Evolutionary conservation across 64 coral and sea anemone species (phyloP).

Genomic region (Actinia equina): DNA sequence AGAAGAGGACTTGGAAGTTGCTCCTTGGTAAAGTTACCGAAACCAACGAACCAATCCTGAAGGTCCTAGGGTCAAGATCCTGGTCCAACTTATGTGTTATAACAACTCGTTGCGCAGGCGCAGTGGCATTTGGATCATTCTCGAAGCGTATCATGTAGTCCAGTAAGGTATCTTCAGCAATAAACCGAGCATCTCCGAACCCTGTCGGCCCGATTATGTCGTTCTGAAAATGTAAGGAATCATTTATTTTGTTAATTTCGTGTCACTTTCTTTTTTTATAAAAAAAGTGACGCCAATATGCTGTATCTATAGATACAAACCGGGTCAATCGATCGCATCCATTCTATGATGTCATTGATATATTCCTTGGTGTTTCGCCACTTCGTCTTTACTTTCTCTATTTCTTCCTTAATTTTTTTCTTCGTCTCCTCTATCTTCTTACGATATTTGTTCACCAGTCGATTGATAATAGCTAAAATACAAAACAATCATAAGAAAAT

Average conservation of each 20-base stretch:
- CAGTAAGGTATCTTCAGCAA: constrained; percentile 44
- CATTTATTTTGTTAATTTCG: not conserved
- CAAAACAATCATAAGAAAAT: too few relatives aligned
- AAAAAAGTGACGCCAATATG: not conserved
- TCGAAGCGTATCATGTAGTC: constrained; percentile 87
- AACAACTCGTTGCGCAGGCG: constrained; percentile 69
- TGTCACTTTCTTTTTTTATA: not conserved
- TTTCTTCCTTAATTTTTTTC: too few relatives aligned
- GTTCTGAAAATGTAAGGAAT: constrained; percentile 28
- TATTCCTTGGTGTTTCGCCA: not conserved
- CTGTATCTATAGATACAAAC: not conserved
- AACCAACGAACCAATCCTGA: constrained; percentile 72
- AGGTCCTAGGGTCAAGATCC: constrained; percentile 62
- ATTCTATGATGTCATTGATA: not conserved
- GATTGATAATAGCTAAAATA: too few relatives aligned
- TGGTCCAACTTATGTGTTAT: constrained; percentile 61
- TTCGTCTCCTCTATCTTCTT: too few relatives aligned
- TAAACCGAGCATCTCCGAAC: constrained; percentile 74
- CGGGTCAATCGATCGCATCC: not conserved
- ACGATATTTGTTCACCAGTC: too few relatives aligned
- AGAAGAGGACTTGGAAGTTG: constrained; percentile 38
- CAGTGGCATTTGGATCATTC: constrained; percentile 70
- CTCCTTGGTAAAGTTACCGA: constrained; percentile 74
- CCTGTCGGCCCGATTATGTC: constrained; percentile 84
- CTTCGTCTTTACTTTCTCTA: too few relatives aligned